Evolutionary conservation across 2,797 vertebrate genomes (phyloP), one percentile per base, ranked within the genome.

Genomic region (Pelodytes ibericus): DNA sequence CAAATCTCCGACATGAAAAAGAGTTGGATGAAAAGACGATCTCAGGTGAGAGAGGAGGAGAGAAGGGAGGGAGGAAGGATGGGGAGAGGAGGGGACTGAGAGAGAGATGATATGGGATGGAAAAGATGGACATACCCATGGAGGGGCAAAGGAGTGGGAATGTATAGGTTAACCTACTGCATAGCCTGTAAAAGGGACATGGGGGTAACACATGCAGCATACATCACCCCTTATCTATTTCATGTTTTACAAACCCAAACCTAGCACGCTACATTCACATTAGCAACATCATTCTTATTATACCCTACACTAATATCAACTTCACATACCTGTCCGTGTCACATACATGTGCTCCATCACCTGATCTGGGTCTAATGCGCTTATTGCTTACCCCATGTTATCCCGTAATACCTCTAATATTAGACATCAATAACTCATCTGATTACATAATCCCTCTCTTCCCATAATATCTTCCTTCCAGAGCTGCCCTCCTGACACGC

Each of bases 21-120:
- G 76, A 79, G 76, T 79, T 79, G 76, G 76, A 79, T 79, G 63
- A 79, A 79, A 72, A 73, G 76, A 79, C 76, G 76, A 25, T 79
- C 76, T 67, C 76, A 79, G 76, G 76, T 79, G 66, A 75, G 78
- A 75, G 65, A 41, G 71, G 67, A 75, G 68, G 78, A 72, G 72
- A 75, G 66, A 65, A 27, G 68, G 77, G 65, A 63, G 59, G 69
- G 70, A 68, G 69, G 36, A 77, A 27, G 58, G 66, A 65, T 58
- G 49, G 49, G 11, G 41, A 63, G 61, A 71, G 69, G 65, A 77
- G 58, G 70, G 68, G 69, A 57, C 27, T 58, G 73, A n/a, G 4
- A 31, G 26, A 31, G 41, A 60, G 16, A 72, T 39, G 27, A 61
- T n/a, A 39, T 31, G 73, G 73, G 31, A 44, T 56, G 44, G 53